Evolutionary conservation across 2,888 invertebrate species (phyloP), one percentile per base, ranked within the genome.

Genomic region (Acanthoscelides obtectus): DNA sequence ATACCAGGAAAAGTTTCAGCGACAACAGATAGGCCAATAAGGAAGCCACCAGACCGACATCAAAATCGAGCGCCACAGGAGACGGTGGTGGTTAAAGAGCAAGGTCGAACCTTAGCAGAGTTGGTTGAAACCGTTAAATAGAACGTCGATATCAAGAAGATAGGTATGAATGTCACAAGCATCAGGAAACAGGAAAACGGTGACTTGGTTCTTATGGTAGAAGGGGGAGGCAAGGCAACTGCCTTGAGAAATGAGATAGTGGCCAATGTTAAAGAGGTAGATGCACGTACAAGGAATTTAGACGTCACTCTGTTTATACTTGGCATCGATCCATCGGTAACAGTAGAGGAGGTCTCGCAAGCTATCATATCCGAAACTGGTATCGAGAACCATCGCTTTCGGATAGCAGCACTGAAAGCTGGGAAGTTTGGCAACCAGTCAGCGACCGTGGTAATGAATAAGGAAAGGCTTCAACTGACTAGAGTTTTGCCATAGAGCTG

Each of bases 391-490:
- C 4, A 22, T 20, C 8, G 45, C 1, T 45, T 12, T 45, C 5
- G 17, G 45, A 45, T 45, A 45, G 25, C 22, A 12, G 20, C 19
- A 0, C 64, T 64, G 22, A 69, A 65, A 20, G 2, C n/a, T 17
- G 22, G 65, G 20, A 22, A 22, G 22, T 22, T 20, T 6, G 69
- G 65, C 0, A 20, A 64, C 2, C 20, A 25, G n/a, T 20, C 64
- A 4, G 72, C 72, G 2, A 72, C 27, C 0, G 22, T 72, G n/a
- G 71, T 66, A 22, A 20, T 71, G 4, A 22, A 66, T 20, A 68
- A 27, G 20, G 64, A 64, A 64, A 20, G 70, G 73, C 27, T 75
- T n/a, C 64, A 69, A 65, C 6, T 75, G 72, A 27, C 70, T 72
- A 64, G 68, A 67, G 2, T 66, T 66, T 22, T 74, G 71, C 2